phyloP scores from a whole-genome alignment of 2,113 vertebrate genomes.

The Urocolius indicus region DNA sequence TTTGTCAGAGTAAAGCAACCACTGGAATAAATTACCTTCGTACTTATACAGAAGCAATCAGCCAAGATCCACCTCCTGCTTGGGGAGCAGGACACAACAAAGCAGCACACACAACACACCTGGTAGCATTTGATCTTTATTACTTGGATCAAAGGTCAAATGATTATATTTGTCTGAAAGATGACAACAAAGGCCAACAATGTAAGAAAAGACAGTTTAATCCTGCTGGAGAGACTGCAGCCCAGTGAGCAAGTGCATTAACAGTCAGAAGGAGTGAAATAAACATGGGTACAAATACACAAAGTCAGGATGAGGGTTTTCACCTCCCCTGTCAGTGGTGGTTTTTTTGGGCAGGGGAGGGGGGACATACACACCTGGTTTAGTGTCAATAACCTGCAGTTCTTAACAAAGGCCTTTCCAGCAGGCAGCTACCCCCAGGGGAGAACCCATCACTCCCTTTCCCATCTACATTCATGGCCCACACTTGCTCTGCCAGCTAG shows the following conservation, averaged over 20 bases:
- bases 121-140: slow-evolving; percentile 46
- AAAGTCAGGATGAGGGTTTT: not conserved
- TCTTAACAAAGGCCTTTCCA: not conserved
- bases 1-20: not conserved
- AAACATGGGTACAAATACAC: not conserved
- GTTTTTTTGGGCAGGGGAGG: not conserved
- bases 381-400: not conserved
- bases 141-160: slow-evolving; percentile 36
- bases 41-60: not conserved
- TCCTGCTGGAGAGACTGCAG: not conserved
- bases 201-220: not conserved
- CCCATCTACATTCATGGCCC: not conserved
- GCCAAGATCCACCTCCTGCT: fast-evolving
- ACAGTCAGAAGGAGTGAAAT: not conserved
- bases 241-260: not conserved
- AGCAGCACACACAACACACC: not conserved
- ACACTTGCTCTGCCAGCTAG: not conserved
- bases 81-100: not conserved
- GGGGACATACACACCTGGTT: not conserved
- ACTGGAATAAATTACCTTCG: not conserved
- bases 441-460: not conserved
- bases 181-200: not conserved
- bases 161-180: slow-evolving; percentile 14
- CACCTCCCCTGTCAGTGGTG: not conserved
- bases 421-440: fast-evolving